Percentiles rank a stretch among this genome's conserved stretches.
Evolutionary conservation across 1,140 invertebrate genomes (phyloP).

Genomic region (Marisa cornuarietis): DNA sequence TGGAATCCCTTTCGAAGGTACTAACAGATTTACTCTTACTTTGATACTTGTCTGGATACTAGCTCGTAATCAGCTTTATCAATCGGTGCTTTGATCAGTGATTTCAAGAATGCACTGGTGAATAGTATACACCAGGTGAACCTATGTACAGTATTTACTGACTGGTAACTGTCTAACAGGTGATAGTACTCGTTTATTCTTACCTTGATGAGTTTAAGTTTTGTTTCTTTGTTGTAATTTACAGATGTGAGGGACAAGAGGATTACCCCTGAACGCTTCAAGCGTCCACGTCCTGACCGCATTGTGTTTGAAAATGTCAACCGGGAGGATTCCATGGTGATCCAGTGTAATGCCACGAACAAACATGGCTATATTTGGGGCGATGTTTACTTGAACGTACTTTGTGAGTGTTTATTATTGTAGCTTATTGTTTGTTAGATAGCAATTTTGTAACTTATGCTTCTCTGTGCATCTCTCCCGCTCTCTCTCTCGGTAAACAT

Average conservation of each 20-base stretch:
- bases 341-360: slow-evolving; percentile 98
- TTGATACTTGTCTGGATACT: too few species aligned
- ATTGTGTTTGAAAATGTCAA: slow-evolving; percentile 85
- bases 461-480: too few species aligned
- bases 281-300: slow-evolving; percentile 72
- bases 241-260: slow-evolving; percentile 48
- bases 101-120: too few species aligned
- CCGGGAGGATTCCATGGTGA: slow-evolving; percentile 94
- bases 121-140: too few species aligned
- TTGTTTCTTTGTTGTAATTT: not conserved
- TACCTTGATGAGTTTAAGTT: not conserved
- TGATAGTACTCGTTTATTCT: too few species aligned
- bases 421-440: too few species aligned
- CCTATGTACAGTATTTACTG: too few species aligned
- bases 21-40: not conserved
- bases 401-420: slow-evolving; percentile 70
- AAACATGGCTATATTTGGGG: slow-evolving; percentile 97
- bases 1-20: slow-evolving; percentile 81
- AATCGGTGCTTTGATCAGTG: too few species aligned
- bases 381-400: slow-evolving; percentile 97
- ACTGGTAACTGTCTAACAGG: too few species aligned
- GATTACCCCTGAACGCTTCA: slow-evolving; percentile 79
- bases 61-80: too few species aligned
- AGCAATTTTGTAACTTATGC: too few species aligned
- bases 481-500: too few species aligned